Base-by-base conservation (phyloP, 2,888 invertebrate species). In the Hyles lineata region DNA sequence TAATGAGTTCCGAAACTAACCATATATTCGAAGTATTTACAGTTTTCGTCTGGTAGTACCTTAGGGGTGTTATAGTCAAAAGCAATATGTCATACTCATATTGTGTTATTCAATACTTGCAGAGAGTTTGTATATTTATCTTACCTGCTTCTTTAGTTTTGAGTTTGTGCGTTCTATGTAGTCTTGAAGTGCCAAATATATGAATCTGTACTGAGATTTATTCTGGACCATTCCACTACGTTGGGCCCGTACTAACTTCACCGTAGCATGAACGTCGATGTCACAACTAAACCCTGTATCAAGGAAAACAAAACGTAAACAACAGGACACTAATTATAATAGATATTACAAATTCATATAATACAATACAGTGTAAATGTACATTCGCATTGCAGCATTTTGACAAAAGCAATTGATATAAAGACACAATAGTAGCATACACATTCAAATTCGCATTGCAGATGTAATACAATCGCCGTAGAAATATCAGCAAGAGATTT, bases 221-320 rank as follows among this genome's bases (percentile, higher is more conserved):
- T 99, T 99, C 95, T 99, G 99, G 74, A 99, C 99, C 98, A 99
- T 98, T 75, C 99, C 99, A 72, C 97, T 97, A 73, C 99, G 96
- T 93, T 99, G 99, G 2, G 98, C 97, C 62, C 99, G 96, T 74
- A 98, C 98, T 96, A 97, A 96, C 92, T 98, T 98, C 82, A 99
- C 99, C 75, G 99, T 98, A 83, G 97, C 96, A 91, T 98, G 98
- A 81, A 99, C 99, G 90, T 99, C 99, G 83, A 99, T 98, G 90
- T 99, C 98, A 90, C 98, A 98, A 89, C 98, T 97, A 78, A 98
- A 95, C 73, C 99, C 93, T 93, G 76, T 3, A 74, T 79, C 76
- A 76, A 52, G 78, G 74, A 52, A 67, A 23, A n/a, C 23, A 58
- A 61, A 5, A 32, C 19, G 17, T 32, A 32, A 29, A 29, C 29